These are phyloP conservation scores for Falco columbarius DNA, from an alignment of 2,797 vertebrate genomes.

Conservation along the genomic window DNA sequence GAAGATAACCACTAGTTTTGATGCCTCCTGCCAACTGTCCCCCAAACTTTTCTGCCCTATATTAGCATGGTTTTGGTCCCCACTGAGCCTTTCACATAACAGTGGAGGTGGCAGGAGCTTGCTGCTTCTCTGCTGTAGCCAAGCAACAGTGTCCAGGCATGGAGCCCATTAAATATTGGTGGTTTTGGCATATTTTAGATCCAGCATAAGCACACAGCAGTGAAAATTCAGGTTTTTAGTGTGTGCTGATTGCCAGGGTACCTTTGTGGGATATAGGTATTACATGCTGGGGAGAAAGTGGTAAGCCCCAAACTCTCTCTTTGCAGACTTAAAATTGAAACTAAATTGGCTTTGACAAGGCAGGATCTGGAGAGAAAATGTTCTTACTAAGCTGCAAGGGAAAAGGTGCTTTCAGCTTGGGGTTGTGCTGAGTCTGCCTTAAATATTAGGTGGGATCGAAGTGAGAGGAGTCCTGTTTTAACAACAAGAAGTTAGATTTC, in stretches of 20 bases:
- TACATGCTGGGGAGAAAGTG: not conserved
- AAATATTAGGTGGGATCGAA: not conserved
- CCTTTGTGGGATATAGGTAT: not conserved
- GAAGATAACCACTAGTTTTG: not conserved
- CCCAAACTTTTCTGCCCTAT: not conserved
- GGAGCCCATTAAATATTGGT: not conserved
- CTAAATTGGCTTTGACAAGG: not conserved
- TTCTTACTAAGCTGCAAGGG: not conserved
- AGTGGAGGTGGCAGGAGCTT: fast-evolving
- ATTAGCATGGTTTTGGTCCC: not conserved
- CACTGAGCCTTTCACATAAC: fast-evolving
- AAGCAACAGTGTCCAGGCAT: not conserved
- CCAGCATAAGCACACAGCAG: not conserved
- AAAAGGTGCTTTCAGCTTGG: not conserved
- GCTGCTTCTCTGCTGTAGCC: not conserved
- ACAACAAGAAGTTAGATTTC: not conserved
- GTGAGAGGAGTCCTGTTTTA: not conserved
- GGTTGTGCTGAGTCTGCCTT: not conserved
- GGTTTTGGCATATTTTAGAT: not conserved
- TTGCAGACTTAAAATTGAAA: not conserved
- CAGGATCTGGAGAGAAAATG: not conserved
- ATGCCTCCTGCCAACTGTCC: not conserved
- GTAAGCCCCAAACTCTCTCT: not conserved
- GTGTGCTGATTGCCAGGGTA: not conserved
- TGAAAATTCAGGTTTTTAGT: not conserved